These are phyloP conservation scores for Pygoscelis adeliae DNA, from an alignment of 2,113 vertebrate genomes.

Conservation along the genomic window DNA sequence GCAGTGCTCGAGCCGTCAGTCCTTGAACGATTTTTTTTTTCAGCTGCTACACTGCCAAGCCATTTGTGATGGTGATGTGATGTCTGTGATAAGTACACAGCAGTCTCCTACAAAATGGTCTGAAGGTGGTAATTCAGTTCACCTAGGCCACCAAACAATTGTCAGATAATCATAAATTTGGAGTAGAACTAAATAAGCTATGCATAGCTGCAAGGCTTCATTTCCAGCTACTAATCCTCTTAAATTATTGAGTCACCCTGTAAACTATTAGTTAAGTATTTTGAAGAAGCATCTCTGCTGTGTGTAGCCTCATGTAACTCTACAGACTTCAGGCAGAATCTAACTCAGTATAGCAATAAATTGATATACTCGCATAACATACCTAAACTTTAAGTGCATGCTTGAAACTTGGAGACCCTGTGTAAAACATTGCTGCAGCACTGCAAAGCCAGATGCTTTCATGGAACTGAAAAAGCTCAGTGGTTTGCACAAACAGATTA, in stretches of 20 bases:
- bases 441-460: background rate
- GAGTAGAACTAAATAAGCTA: constrained; percentile 36
- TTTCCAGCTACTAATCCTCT: constrained; percentile 59
- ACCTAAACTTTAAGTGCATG: background rate
- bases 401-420: background rate
- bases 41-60: background rate
- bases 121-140: constrained; percentile 40
- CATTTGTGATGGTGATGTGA: background rate
- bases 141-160: constrained; percentile 10
- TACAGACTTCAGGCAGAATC: background rate
- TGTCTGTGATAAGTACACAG: background rate
- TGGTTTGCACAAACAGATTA: background rate
- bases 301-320: background rate
- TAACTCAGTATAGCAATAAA: background rate
- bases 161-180: constrained; percentile 51
- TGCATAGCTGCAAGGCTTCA: constrained; percentile 46
- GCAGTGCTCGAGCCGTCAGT: background rate
- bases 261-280: constrained; percentile 54
- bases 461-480: background rate
- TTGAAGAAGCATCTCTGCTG: constrained; percentile 29
- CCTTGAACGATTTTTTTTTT: background rate
- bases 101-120: background rate
- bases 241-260: constrained; percentile 54
- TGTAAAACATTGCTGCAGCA: background rate
- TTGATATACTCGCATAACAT: background rate